Conservation (phyloP, 2,888 invertebrate species). For the Stenoptilia bipunctidactyla region DNA sequence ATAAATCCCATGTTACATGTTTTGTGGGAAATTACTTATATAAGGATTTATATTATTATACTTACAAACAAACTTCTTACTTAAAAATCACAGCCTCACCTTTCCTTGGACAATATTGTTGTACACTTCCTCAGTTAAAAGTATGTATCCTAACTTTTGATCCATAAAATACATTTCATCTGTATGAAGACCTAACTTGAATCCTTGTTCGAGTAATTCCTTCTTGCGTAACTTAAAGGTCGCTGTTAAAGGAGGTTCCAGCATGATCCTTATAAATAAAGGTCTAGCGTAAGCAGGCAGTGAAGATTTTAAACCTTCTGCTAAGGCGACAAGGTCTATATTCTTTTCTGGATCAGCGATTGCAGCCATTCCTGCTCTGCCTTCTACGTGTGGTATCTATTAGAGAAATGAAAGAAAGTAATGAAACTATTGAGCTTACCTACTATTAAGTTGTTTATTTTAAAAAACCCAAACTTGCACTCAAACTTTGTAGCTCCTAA, state of each 20-base stretch:
- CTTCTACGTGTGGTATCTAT: slow-evolving; percentile 83
- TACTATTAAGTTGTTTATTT: no score
- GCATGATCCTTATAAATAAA: slow-evolving; percentile 84
- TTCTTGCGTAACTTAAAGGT: slow-evolving; percentile 95
- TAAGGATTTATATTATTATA: no score
- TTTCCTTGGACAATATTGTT: slow-evolving; percentile 58
- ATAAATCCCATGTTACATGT: background rate
- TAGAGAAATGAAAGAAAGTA: background rate
- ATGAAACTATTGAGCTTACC: no score
- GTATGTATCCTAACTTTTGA: slow-evolving; percentile 51
- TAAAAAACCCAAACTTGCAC: no score
- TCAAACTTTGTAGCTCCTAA: no score
- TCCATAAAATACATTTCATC: slow-evolving; percentile 80
- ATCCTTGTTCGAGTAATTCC: slow-evolving; percentile 87
- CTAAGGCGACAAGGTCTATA: slow-evolving; percentile 69
- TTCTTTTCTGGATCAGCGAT: slow-evolving; percentile 81
- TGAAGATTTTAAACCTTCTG: slow-evolving; percentile 50
- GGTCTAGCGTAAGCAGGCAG: slow-evolving; percentile 90
- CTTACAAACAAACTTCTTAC: background rate
- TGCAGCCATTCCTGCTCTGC: slow-evolving; percentile 94
- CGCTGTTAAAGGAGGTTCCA: slow-evolving; percentile 82
- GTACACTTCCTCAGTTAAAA: slow-evolving; percentile 53
- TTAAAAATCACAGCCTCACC: slow-evolving; percentile 55
- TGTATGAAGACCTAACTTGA: slow-evolving; percentile 70
- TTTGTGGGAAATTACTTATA: background rate